Evolutionary conservation across 2,797 vertebrate species (phyloP).

Genomic region (Calcarius lapponicus): DNA sequence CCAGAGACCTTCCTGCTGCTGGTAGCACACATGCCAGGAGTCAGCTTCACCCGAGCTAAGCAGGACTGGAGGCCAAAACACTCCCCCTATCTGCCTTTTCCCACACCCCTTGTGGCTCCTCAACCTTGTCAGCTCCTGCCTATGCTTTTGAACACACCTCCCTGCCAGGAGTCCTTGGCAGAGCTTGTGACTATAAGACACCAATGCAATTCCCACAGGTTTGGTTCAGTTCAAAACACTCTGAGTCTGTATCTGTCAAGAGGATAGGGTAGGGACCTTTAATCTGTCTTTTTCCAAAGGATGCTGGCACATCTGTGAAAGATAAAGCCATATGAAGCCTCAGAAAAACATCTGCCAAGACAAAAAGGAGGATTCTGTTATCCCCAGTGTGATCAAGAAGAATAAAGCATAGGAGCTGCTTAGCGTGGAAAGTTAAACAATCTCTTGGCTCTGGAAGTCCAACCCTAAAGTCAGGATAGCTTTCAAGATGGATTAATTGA

Average conservation of each 20-base stretch:
- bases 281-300: background rate
- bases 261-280: background rate
- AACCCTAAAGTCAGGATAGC: background rate
- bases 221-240: background rate
- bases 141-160: background rate
- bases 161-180: background rate
- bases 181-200: background rate
- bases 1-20: background rate
- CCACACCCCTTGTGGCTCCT: background rate
- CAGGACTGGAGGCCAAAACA: background rate
- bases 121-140: rapidly evolving
- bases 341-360: background rate
- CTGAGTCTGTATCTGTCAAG: background rate
- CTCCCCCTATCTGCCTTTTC: background rate
- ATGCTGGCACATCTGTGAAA: background rate
- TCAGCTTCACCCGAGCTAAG: rapidly evolving
- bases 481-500: background rate
- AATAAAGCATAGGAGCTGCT: background rate
- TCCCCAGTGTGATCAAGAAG: background rate
- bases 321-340: background rate
- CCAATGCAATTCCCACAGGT: rapidly evolving
- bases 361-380: background rate
- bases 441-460: background rate
- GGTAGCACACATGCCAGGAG: rapidly evolving
- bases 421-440: background rate